Evolutionary conservation across 2,797 vertebrate genomes (phyloP).

Genomic region (Fringilla coelebs): DNA sequence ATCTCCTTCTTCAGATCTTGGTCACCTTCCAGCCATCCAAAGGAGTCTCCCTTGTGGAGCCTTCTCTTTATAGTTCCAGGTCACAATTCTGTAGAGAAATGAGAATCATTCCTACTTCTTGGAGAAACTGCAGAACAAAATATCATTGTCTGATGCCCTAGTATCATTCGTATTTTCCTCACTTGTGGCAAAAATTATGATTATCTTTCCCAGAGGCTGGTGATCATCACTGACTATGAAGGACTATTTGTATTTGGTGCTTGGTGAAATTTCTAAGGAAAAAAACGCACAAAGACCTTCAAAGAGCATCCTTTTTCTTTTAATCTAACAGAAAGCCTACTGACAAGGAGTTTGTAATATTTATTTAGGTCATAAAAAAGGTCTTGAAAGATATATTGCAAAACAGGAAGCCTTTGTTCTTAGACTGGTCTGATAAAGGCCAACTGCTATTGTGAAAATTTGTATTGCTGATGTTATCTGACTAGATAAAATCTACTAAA

Average conservation of each 20-base stretch:
- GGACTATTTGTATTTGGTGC: neutral
- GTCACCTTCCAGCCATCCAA: neutral
- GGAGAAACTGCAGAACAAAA: neutral
- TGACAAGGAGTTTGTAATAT: neutral
- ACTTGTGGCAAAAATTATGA: neutral
- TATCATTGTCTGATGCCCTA: neutral
- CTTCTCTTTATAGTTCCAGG: neutral
- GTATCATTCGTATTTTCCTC: neutral
- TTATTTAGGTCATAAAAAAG: neutral
- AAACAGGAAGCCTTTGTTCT: conserved; percentile 11
- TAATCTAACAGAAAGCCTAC: neutral
- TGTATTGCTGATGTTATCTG: neutral
- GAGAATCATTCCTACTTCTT: neutral
- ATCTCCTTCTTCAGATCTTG: neutral
- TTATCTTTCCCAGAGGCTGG: neutral
- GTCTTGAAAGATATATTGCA: neutral
- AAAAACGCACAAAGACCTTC: neutral
- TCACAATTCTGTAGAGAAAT: neutral
- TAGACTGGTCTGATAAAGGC: neutral
- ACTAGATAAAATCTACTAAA: conserved; percentile 6
- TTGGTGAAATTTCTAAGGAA: neutral
- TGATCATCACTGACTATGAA: neutral
- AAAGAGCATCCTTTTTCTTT: neutral
- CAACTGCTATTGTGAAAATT: neutral
- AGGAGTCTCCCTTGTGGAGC: neutral